These are phyloP conservation scores for Calameuta pallipes DNA, from an alignment of 2,888 invertebrate genomes.

Conservation along the genomic window DNA sequence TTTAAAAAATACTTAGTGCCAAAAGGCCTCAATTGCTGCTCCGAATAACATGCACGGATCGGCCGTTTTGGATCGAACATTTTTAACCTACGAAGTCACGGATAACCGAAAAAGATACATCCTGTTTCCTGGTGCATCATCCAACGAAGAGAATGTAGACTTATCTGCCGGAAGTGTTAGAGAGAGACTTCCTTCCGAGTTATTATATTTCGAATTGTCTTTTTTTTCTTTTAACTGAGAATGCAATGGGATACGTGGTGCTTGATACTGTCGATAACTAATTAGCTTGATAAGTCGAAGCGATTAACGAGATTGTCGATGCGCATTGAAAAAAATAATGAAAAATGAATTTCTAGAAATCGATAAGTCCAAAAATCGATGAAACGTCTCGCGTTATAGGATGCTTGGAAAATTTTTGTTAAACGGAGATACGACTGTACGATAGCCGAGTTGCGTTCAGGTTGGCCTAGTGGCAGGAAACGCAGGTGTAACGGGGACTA, in stretches of 20 bases:
- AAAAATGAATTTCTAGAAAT: background rate
- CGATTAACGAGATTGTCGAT: background rate
- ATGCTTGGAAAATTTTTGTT: background rate
- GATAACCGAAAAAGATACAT: background rate
- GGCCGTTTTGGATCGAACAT: background rate
- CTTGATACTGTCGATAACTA: background rate
- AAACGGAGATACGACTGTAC: background rate
- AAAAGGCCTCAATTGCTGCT: background rate
- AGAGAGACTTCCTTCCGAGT: background rate
- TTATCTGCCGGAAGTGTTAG: background rate
- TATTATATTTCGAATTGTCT: background rate
- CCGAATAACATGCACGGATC: background rate
- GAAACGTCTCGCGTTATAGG: background rate
- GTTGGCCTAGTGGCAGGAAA: conserved; percentile 36
- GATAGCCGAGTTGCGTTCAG: background rate
- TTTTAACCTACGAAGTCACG: background rate
- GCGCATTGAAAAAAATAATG: background rate
- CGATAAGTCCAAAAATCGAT: background rate
- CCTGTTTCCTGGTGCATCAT: background rate
- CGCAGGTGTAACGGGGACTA: conserved; percentile 44
- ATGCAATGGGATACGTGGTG: background rate
- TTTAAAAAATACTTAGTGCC: background rate
- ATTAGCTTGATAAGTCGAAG: background rate
- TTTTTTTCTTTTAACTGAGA: background rate
- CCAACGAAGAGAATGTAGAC: background rate